Conservation (phyloP, 2,797 vertebrate genomes). For the Pantherophis vulpinus region DNA sequence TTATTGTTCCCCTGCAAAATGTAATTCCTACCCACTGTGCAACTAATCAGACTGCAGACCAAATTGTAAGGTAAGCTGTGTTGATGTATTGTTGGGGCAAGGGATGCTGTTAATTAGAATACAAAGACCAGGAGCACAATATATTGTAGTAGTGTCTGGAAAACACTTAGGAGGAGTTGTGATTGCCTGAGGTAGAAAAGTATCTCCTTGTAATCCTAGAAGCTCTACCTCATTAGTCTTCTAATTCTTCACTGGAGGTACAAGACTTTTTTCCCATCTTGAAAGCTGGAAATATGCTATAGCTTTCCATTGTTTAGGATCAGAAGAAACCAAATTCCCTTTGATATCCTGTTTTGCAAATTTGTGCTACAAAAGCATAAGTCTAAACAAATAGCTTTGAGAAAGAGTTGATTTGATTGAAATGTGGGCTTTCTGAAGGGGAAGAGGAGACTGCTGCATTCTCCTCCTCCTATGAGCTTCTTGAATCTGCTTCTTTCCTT, state of each 20-base stretch:
- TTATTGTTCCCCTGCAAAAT: neutral
- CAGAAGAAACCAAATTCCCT: neutral
- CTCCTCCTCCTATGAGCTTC: too few species aligned
- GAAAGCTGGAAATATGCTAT: neutral
- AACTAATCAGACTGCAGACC: conserved; percentile 84
- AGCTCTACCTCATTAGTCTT: neutral
- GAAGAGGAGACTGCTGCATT: neutral
- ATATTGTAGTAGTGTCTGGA: neutral
- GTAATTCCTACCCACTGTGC: neutral
- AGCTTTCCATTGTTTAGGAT: neutral
- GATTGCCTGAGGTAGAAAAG: neutral
- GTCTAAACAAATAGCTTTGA: neutral
- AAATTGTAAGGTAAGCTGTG: conserved; percentile 87
- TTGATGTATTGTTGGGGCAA: neutral
- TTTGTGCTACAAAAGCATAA: neutral
- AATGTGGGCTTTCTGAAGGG: neutral
- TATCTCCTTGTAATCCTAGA: neutral
- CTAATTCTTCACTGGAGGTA: neutral
- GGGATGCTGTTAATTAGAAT: neutral
- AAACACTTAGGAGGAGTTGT: neutral
- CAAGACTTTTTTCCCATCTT: neutral
- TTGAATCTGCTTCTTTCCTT: neutral
- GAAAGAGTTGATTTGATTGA: neutral
- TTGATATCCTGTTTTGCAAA: neutral
- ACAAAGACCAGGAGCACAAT: neutral